Evolutionary conservation across 1,140 invertebrate species (phyloP).

Genomic region (Phocides pigmalion): DNA sequence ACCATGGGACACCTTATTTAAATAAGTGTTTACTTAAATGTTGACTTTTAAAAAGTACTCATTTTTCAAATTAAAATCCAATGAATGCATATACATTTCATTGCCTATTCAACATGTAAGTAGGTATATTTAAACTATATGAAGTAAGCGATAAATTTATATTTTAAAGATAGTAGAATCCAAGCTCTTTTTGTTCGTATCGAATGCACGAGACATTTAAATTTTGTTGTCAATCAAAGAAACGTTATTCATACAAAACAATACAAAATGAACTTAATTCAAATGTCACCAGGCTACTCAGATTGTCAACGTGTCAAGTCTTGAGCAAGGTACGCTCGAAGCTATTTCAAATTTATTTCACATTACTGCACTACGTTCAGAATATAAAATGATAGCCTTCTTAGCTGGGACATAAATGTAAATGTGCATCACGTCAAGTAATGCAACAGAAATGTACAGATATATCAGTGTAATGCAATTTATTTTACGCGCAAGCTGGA

Average conservation of each 20-base stretch:
- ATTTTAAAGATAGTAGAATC: too few species aligned
- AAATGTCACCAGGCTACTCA: conserved; percentile 50
- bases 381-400: conserved; percentile 20
- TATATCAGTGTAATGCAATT: background rate
- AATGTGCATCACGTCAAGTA: background rate
- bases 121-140: too few species aligned
- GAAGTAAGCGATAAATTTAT: too few species aligned
- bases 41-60: too few species aligned
- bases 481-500: background rate
- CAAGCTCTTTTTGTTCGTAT: too few species aligned
- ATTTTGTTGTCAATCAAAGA: too few species aligned
- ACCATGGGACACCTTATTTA: too few species aligned
- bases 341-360: conserved; percentile 28
- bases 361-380: conserved; percentile 11
- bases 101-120: too few species aligned
- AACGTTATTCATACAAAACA: conserved; percentile 11
- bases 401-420: background rate
- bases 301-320: conserved; percentile 41
- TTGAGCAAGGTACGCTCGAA: conserved; percentile 36
- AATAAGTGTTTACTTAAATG: too few species aligned
- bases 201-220: too few species aligned
- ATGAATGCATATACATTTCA: too few species aligned
- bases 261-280: conserved; percentile 36
- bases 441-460: background rate
- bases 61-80: too few species aligned